Percentiles rank a stretch among this genome's conserved stretches.
These are phyloP conservation scores for Corynorhinus townsendii DNA, from an alignment of 2,113 vertebrate species.

Conservation along the genomic window DNA sequence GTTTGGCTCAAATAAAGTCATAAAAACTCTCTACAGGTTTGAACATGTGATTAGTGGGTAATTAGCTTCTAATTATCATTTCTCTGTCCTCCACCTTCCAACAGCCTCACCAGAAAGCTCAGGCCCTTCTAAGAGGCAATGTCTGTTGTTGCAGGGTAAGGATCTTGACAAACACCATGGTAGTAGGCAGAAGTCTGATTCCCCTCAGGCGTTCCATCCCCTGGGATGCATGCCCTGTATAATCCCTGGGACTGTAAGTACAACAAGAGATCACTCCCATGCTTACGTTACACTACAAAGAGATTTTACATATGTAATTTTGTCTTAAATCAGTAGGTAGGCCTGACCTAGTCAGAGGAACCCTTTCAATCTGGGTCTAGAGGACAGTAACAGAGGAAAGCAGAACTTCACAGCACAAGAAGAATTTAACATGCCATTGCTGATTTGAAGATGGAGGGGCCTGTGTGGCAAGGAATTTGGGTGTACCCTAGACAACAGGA, in stretches of 20 bases:
- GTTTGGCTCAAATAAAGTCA: background rate
- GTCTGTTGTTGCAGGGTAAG: background rate
- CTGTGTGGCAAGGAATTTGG: background rate
- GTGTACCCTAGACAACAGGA: background rate
- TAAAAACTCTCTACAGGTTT: background rate
- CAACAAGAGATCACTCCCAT: background rate
- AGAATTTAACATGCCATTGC: background rate
- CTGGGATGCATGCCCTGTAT: background rate
- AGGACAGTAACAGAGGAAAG: background rate
- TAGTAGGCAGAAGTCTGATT: background rate
- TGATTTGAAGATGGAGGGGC: background rate
- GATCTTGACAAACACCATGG: background rate
- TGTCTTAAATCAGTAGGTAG: background rate
- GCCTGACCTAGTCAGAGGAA: background rate
- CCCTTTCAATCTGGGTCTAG: background rate
- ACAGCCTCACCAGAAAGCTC: background rate
- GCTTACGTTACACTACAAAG: background rate
- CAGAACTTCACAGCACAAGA: background rate
- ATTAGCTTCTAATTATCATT: background rate
- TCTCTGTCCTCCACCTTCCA: background rate
- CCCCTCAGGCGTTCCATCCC: background rate
- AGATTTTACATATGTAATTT: background rate
- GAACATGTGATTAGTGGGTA: background rate
- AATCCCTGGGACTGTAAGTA: background rate
- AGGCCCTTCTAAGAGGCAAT: background rate